These are phyloP conservation scores for Euphydryas editha DNA, from an alignment of 2,888 invertebrate species.

Conservation along the genomic window DNA sequence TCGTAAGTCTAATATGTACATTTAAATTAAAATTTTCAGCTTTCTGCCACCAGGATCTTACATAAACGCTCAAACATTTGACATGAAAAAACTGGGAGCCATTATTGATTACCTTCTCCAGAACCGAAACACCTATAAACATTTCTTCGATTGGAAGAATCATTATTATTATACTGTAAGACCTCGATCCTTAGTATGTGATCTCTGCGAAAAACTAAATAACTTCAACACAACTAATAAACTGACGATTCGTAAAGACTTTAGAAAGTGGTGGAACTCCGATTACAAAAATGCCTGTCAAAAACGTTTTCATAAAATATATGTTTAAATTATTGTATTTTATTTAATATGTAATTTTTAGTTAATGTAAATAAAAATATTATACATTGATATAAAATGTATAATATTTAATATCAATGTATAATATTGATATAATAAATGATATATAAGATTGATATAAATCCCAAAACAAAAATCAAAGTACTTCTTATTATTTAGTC, in stretches of 20 bases:
- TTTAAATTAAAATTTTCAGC: too few species aligned
- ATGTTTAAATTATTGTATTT: neutral
- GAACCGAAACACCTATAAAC: conserved; percentile 57
- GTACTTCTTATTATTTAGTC: too few species aligned
- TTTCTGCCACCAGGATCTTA: conserved; percentile 71
- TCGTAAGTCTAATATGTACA: too few species aligned
- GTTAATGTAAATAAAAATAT: too few species aligned
- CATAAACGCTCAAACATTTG: conserved; percentile 59
- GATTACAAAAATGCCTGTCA: conserved; percentile 57
- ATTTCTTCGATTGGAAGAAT: conserved; percentile 72
- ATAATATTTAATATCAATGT: too few species aligned
- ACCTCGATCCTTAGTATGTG: conserved; percentile 59
- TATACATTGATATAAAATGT: too few species aligned
- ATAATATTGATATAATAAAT: too few species aligned
- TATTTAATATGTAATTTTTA: neutral
- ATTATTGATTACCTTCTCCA: conserved; percentile 66
- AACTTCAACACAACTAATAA: conserved; percentile 32
- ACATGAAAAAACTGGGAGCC: conserved; percentile 64
- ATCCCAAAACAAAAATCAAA: too few species aligned
- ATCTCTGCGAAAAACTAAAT: conserved; percentile 64
- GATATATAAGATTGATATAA: too few species aligned
- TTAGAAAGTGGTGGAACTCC: conserved; percentile 69
- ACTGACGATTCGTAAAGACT: conserved; percentile 43
- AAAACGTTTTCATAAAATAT: conserved; percentile 41
- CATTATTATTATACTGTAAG: conserved; percentile 61